Evolutionary conservation across 2,113 vertebrate species (phyloP).

Genomic region (Paradisaea rubra): DNA sequence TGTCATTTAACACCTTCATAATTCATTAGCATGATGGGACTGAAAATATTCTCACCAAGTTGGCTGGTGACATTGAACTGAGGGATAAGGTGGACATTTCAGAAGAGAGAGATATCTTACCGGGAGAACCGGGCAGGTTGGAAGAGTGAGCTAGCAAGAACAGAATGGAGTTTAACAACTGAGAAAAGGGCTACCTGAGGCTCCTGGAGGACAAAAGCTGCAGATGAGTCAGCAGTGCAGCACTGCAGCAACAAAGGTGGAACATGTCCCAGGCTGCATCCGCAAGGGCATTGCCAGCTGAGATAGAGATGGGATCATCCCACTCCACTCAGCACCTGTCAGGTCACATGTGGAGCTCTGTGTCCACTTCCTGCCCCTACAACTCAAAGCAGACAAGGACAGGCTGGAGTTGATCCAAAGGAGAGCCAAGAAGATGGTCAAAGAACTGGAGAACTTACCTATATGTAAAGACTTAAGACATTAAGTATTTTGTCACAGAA

Average conservation of each 20-base stretch:
- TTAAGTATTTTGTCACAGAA: neutral
- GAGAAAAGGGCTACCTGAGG: neutral
- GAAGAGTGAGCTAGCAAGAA: neutral
- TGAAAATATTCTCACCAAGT: neutral
- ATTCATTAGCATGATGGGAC: neutral
- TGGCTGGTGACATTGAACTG: neutral
- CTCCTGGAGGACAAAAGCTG: neutral
- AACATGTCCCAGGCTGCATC: rapidly evolving
- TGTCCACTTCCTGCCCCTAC: neutral
- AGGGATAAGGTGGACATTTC: neutral
- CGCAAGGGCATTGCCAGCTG: rapidly evolving
- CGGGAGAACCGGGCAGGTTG: neutral
- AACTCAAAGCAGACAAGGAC: neutral
- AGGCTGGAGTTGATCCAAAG: neutral
- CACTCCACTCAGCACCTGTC: neutral
- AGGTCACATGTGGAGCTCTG: neutral
- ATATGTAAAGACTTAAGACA: rapidly evolving
- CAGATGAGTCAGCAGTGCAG: neutral
- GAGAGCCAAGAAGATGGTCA: neutral
- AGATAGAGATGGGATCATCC: neutral
- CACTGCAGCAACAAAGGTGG: neutral
- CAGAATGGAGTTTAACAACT: rapidly evolving
- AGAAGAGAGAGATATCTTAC: neutral
- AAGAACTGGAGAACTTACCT: neutral
- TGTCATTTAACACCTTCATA: neutral